Percentiles rank a stretch among this genome's conserved stretches.
Evolutionary conservation across 2,797 vertebrate genomes (phyloP).

Genomic region (Rhinophrynus dorsalis): DNA sequence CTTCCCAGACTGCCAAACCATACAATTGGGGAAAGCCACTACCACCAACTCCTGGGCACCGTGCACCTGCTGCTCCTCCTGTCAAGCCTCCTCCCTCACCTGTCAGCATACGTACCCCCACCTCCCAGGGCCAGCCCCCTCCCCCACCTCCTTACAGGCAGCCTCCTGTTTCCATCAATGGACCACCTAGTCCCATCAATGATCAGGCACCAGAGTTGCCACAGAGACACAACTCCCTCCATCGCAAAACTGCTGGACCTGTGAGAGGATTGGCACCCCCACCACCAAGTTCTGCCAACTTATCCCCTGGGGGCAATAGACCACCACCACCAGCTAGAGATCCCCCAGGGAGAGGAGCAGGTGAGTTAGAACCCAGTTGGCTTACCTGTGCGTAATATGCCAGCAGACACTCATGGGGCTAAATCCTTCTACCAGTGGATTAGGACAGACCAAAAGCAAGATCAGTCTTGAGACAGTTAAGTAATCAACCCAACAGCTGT

Average conservation of each 20-base stretch:
- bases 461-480: too few relatives aligned
- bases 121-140: slow-evolving; percentile 69
- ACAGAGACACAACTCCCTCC: slow-evolving; percentile 91
- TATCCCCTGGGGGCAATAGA: slow-evolving; percentile 72
- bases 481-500: too few relatives aligned
- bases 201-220: slow-evolving; percentile 85
- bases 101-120: slow-evolving; percentile 62
- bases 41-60: slow-evolving; percentile 80
- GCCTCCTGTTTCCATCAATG: slow-evolving; percentile 75
- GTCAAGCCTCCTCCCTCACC: slow-evolving; percentile 77
- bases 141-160: slow-evolving; percentile 87
- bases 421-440: too few relatives aligned
- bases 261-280: slow-evolving; percentile 68
- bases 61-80: slow-evolving; percentile 67
- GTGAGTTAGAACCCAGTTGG: slow-evolving; percentile 62
- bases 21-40: slow-evolving; percentile 88
- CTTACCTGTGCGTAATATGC: too few relatives aligned
- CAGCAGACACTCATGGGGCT: too few relatives aligned
- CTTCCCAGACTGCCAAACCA: slow-evolving; percentile 62
- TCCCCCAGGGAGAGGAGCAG: slow-evolving; percentile 85
- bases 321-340: slow-evolving; percentile 89
- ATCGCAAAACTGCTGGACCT: slow-evolving; percentile 75
- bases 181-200: slow-evolving; percentile 73
- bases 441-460: too few relatives aligned
- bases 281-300: slow-evolving; percentile 77